These are phyloP conservation scores for Torymus aiolomorphi DNA, from an alignment of 2,888 invertebrate species.

Conservation along the genomic window DNA sequence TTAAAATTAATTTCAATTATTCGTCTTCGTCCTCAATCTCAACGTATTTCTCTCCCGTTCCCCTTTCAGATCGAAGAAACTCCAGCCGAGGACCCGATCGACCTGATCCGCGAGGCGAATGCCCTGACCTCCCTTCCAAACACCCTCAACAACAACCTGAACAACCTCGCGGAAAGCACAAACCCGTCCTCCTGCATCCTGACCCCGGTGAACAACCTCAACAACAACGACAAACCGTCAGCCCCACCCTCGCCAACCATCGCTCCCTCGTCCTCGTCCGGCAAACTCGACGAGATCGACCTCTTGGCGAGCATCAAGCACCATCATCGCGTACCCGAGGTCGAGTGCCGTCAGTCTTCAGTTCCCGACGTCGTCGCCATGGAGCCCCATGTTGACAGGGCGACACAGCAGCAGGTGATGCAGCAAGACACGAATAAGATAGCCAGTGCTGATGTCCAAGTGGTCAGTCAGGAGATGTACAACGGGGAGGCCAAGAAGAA, in stretches of 20 bases:
- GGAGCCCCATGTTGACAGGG: slow-evolving; percentile 67
- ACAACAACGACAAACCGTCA: slow-evolving; percentile 20
- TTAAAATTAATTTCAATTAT: too few species aligned
- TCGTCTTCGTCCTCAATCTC: too few species aligned
- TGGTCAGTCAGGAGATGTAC: background rate
- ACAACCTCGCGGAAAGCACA: background rate
- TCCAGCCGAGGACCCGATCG: slow-evolving; percentile 40
- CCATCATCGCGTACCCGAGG: slow-evolving; percentile 67
- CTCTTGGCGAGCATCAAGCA: slow-evolving; percentile 70
- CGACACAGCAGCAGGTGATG: slow-evolving; percentile 62
- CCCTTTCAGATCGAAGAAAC: slow-evolving; percentile 33
- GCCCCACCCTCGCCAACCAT: background rate
- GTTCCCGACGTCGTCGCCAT: slow-evolving; percentile 74
- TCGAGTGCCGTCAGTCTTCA: slow-evolving; percentile 15
- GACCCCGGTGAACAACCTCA: background rate
- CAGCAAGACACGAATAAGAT: background rate
- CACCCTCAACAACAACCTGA: slow-evolving; percentile 4
- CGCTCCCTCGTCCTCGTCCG: slow-evolving; percentile 20
- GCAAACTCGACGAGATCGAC: slow-evolving; percentile 73
- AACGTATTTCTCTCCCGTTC: background rate
- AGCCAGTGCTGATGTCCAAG: background rate
- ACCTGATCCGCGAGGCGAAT: slow-evolving; percentile 53
- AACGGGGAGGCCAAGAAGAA: slow-evolving; percentile 77
- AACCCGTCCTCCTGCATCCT: background rate
- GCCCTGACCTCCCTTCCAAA: background rate